A percentile compares a stretch with the other conserved stretches of the same genome.
phyloP scores from a whole-genome alignment of 2,797 vertebrate genomes.

The Triplophysa yarkandensis region DNA sequence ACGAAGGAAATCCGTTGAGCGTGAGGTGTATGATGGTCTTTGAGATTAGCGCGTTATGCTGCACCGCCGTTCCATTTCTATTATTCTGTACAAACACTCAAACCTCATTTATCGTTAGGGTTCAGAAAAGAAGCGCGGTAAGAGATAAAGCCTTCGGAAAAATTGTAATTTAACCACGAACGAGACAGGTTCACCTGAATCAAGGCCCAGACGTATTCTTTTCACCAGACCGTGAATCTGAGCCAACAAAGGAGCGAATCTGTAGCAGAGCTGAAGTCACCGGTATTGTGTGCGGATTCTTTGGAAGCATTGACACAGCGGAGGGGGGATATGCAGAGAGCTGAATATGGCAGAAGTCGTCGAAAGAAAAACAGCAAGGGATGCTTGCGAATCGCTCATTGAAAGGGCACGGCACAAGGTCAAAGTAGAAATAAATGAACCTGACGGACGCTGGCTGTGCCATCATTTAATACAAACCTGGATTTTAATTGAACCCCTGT shows the following conservation, averaged over 20 bases:
- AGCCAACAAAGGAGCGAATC: constrained; percentile 39
- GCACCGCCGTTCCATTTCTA: constrained; percentile 16
- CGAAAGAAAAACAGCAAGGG: constrained; percentile 19
- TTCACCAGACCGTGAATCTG: constrained; percentile 30
- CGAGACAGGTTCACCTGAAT: constrained; percentile 22
- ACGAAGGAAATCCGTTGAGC: constrained; percentile 37
- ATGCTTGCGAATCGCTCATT: constrained; percentile 22
- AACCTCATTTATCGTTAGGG: constrained; percentile 7
- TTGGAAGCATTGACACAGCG: constrained; percentile 27
- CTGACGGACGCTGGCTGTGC: constrained; percentile 40
- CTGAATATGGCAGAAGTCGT: constrained; percentile 1
- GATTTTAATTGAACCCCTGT: constrained; percentile 56
- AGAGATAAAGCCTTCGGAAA: constrained; percentile 6
- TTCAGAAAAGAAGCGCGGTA: not conserved
- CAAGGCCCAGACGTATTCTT: constrained; percentile 24
- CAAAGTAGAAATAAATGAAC: constrained; percentile 54
- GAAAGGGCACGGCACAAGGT: constrained; percentile 55
- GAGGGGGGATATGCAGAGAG: constrained; percentile 2
- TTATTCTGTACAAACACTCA: not conserved
- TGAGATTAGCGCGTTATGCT: constrained; percentile 15
- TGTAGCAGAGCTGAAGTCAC: constrained; percentile 42
- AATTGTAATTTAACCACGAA: not conserved
- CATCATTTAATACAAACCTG: constrained; percentile 60
- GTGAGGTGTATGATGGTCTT: constrained; percentile 28
- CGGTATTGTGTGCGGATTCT: constrained; percentile 29